Base-by-base conservation (phyloP, 2,113 vertebrate genomes). In the Datnioides undecimradiatus region DNA sequence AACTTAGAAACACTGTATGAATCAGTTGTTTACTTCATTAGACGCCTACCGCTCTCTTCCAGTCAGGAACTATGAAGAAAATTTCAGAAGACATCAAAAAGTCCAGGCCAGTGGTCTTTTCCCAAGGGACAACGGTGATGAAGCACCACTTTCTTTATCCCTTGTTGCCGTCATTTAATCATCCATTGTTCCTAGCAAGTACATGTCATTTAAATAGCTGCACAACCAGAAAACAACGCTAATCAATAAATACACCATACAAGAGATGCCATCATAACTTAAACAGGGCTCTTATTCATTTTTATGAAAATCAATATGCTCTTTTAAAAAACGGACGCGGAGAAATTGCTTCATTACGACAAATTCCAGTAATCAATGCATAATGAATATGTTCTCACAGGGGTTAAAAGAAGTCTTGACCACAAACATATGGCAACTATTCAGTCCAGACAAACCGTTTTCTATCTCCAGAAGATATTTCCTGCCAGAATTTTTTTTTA, bases 291-390 rank as follows among this genome's bases (percentile, higher is more conserved):
- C 79, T 84, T 82, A 84, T 89, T 90, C 27, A 76, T 88, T 89
- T 89, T 89, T 76, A 89, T 88, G 83, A 79, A 87, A 91, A 90
- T 93, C 90, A 88, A 93, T 91, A 84, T 12, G 73, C 33, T 82
- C 86, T 74, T 84, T 89, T 82, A 87, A 81, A 68, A 81, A 68
- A 67, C 74, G 51, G 66, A 86, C 74, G 73, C 69, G 81, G 77
- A 87, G 74, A 90, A 90, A 90, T 89, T 40, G 88, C 70, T 85
- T 87, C 60, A 90, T 90, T 92, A 84, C 76, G 45, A 45, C 38
- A 67, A 82, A 87, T 87, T 67, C 70, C 77, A 66, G 85, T 84
- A 91, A 92, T 93, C 88, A 86, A 89, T 91, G 82, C 51, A 73
- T 85, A 91, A 91, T 92, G 75, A 92, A 89, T 89, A 74, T 71